Evolutionary conservation across 1,140 invertebrate genomes (phyloP).

Genomic region (Temnothorax longispinosus): DNA sequence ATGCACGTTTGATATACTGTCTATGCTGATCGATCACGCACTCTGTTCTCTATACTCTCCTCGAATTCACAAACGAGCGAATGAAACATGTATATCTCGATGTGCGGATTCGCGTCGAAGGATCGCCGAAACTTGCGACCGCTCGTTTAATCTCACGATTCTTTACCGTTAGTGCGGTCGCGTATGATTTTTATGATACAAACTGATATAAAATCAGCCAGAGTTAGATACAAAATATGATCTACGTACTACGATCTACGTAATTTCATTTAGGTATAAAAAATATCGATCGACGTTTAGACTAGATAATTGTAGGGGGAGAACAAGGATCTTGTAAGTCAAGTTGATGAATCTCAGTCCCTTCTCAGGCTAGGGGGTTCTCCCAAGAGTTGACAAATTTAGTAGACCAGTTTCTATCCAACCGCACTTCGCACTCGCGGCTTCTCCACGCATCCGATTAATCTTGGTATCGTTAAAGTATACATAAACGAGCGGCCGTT

Average conservation of each 20-base stretch:
- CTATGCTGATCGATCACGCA: slow-evolving; percentile 62
- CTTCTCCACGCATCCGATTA: slow-evolving; percentile 43
- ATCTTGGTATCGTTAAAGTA: slow-evolving; percentile 57
- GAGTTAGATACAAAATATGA: background rate
- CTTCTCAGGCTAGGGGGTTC: background rate
- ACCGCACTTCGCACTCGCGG: background rate
- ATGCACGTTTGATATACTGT: slow-evolving; percentile 64
- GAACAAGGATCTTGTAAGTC: background rate
- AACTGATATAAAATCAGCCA: background rate
- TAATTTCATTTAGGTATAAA: background rate
- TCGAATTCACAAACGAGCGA: slow-evolving; percentile 64
- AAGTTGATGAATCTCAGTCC: slow-evolving; percentile 9
- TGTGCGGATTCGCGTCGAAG: background rate
- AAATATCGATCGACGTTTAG: background rate
- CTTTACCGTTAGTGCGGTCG: background rate
- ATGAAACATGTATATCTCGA: slow-evolving; percentile 20
- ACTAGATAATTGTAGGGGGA: background rate
- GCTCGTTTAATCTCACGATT: background rate
- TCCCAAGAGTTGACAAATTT: slow-evolving; percentile 20
- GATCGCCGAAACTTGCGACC: background rate
- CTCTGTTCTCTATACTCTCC: slow-evolving; percentile 5
- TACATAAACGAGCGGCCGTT: slow-evolving; percentile 56
- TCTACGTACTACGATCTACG: background rate
- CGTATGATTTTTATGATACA: background rate
- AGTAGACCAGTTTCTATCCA: slow-evolving; percentile 1